These are phyloP conservation scores for Eretmodus cyanostictus DNA, from an alignment of 2,113 vertebrate genomes.

Conservation along the genomic window DNA sequence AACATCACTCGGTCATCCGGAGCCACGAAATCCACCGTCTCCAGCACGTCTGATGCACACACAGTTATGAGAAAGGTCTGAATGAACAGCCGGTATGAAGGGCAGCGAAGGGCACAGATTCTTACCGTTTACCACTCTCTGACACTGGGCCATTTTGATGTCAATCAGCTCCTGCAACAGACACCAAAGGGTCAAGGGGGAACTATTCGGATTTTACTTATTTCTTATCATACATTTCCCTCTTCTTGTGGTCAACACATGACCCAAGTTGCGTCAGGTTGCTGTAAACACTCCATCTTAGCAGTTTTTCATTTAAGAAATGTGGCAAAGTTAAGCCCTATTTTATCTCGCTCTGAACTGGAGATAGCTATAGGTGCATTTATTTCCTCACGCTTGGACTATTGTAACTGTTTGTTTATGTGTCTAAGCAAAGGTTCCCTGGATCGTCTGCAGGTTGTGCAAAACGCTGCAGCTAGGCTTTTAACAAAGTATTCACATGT, in stretches of 20 bases:
- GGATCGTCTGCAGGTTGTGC: fast-evolving
- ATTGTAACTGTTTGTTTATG: fast-evolving
- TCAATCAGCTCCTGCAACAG: constrained; percentile 88
- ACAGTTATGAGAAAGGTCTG: neutral
- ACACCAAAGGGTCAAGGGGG: fast-evolving
- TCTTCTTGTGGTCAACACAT: neutral
- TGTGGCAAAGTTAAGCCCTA: fast-evolving
- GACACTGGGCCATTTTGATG: constrained; percentile 92
- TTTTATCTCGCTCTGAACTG: fast-evolving
- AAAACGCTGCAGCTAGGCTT: fast-evolving
- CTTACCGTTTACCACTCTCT: constrained; percentile 85
- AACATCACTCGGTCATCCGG: constrained; percentile 92
- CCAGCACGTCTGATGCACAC: constrained; percentile 75
- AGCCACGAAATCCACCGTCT: constrained; percentile 90
- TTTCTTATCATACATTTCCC: neutral
- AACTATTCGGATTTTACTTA: neutral
- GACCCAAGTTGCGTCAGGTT: fast-evolving
- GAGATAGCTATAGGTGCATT: no score
- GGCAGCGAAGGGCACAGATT: neutral
- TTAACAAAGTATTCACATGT: fast-evolving
- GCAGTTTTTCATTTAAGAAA: neutral
- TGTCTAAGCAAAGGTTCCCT: neutral
- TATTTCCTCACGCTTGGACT: fast-evolving
- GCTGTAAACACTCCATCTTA: neutral
- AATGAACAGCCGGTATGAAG: fast-evolving